Base-by-base conservation (phyloP, 2,113 vertebrate genomes). In the Neopipo cinnamomea region DNA sequence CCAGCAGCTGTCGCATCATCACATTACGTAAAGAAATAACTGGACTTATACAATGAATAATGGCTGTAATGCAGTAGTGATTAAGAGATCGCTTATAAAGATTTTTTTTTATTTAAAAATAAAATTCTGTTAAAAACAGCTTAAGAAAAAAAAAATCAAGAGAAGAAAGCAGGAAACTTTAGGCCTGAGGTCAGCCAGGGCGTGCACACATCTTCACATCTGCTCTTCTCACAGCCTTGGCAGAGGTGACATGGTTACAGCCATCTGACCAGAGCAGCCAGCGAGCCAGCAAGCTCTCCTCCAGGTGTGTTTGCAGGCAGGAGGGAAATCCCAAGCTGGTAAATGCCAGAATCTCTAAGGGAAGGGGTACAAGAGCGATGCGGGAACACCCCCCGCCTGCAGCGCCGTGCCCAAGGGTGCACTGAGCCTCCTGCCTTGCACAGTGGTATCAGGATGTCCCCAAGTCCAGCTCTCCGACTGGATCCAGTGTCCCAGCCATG, bases 121-220 rank as follows among this genome's bases (percentile, higher is more conserved):
- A 98, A 97, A 98, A 96, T 97, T 98, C 96, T 98, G 97, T 97
- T 98, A 96, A 97, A 97, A 97, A 96, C 63, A 70, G 94, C 62
- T 97, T 86, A 88, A 82, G 71, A 9, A 68, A 8, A 35, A 47
- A 58, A 41, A 39, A 25, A 66, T 52, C 31, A 37, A 85, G 72
- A 87, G 18, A 65, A 82, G 79, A 92, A 93, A 94, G 86, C 58
- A 86, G 87, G 72, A 89, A 84, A 95, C 58, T 49, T 92, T 97
- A 93, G 84, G 89, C 95, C 95, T 95, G 93, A 97, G 94, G 93
- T 95, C 85, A 91, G 91, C 94, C 93, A 96, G 90, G 88, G 92
- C 83, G 72, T 11, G 63, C 6, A 8, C 8, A 14, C 81, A 78
- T 82, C 90, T 96, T 92, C 0, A 9, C 89, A 88, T 91, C 94